phyloP scores from a whole-genome alignment of 1,140 invertebrate genomes.

The Drosophila pachea region DNA sequence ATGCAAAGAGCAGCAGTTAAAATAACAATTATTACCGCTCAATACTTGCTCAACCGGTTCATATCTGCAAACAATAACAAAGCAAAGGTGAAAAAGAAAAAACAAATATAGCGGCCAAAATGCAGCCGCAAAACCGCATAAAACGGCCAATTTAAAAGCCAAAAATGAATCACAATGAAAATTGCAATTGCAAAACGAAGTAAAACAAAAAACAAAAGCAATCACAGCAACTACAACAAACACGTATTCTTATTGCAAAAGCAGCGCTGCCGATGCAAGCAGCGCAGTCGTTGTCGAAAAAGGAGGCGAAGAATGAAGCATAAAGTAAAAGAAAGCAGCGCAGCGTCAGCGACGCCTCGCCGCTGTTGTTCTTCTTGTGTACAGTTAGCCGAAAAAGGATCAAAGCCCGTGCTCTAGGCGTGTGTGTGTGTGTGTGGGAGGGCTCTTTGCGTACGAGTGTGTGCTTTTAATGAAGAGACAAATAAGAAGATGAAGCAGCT shows the following conservation, averaged over 20 bases:
- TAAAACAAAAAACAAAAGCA: slow-evolving; percentile 10
- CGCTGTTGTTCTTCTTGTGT: slow-evolving; percentile 19
- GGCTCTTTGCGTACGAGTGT: too few species aligned
- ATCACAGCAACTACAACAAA: slow-evolving; percentile 14
- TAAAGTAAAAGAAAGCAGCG: slow-evolving; percentile 31
- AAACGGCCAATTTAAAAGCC: slow-evolving; percentile 40
- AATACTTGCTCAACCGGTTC: slow-evolving; percentile 39
- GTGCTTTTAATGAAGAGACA: slow-evolving; percentile 39
- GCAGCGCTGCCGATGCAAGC: slow-evolving; percentile 6
- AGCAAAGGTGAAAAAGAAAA: slow-evolving; percentile 3
- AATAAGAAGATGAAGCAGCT: slow-evolving; percentile 12
- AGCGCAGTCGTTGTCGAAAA: slow-evolving; percentile 26
- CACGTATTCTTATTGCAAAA: slow-evolving; percentile 35
- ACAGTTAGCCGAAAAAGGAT: slow-evolving; percentile 45
- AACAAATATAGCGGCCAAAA: slow-evolving; percentile 1
- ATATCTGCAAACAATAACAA: slow-evolving; percentile 32
- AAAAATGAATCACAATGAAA: slow-evolving; percentile 48
- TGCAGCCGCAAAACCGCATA: slow-evolving; percentile 13
- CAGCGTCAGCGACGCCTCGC: slow-evolving; percentile 5
- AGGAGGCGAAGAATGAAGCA: slow-evolving; percentile 1
- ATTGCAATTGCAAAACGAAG: slow-evolving; percentile 39
- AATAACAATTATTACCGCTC: slow-evolving; percentile 36
- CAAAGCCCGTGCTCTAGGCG: slow-evolving; percentile 1
- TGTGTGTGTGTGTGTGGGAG: slow-evolving; percentile 7
- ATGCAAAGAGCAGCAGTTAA: slow-evolving; percentile 29